phyloP scores from a whole-genome alignment of 2,888 invertebrate genomes.

The Cheilosia pagana region DNA sequence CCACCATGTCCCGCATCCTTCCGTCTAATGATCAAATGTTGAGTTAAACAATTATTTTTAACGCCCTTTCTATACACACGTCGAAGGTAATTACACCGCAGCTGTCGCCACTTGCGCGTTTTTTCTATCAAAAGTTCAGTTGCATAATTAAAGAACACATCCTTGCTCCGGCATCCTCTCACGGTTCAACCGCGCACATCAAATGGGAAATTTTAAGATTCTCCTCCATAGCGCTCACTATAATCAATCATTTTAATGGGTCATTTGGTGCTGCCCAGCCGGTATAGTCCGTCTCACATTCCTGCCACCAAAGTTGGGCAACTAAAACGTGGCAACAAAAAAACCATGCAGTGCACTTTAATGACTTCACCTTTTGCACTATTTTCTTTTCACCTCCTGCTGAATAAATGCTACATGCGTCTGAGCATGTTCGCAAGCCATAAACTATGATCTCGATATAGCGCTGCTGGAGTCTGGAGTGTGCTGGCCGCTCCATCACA shows the following conservation, averaged over 20 bases:
- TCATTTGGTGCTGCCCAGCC: slow-evolving; percentile 58
- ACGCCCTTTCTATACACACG: not conserved
- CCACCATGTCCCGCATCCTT: no score
- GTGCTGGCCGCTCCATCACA: slow-evolving; percentile 32
- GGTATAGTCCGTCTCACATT: slow-evolving; percentile 42
- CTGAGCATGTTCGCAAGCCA: slow-evolving; percentile 73
- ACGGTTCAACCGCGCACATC: not conserved
- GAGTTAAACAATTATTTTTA: no score
- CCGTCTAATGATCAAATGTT: no score
- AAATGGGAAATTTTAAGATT: slow-evolving; percentile 38
- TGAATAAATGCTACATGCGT: slow-evolving; percentile 61
- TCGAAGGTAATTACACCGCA: slow-evolving; percentile 7
- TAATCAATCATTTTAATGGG: slow-evolving; percentile 74
- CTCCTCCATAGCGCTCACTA: not conserved
- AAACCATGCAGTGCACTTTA: slow-evolving; percentile 47
- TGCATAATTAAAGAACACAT: slow-evolving; percentile 68
- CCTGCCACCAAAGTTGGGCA: slow-evolving; percentile 18
- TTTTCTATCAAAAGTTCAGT: slow-evolving; percentile 11
- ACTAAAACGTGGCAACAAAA: not conserved
- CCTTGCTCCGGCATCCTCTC: not conserved
- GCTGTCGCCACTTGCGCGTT: slow-evolving; percentile 3
- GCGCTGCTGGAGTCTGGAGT: not conserved
- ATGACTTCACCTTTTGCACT: slow-evolving; percentile 59
- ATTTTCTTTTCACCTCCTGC: not conserved
- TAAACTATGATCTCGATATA: slow-evolving; percentile 67